phyloP scores from a whole-genome alignment of 2,797 vertebrate genomes.

The Lerista edwardsae region DNA sequence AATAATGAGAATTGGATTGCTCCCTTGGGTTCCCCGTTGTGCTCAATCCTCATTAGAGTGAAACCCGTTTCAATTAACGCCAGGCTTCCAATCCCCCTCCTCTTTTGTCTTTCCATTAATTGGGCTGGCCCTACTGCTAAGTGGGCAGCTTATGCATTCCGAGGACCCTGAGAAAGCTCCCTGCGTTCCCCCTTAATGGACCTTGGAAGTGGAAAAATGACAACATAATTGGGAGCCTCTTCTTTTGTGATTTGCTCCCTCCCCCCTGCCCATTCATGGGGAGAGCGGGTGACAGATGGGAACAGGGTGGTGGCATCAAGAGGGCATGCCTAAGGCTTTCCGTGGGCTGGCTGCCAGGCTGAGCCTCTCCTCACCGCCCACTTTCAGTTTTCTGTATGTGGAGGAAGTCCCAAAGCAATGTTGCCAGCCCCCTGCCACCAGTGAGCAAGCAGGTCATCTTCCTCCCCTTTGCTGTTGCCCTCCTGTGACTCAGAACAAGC shows the following conservation, averaged over 20 bases:
- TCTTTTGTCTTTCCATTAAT: conserved; percentile 78
- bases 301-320: conserved; percentile 81
- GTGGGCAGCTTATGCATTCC: conserved; percentile 86
- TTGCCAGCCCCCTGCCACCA: too few relatives aligned
- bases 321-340: conserved; percentile 84
- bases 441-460: not conserved
- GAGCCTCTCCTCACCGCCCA: conserved; percentile 16
- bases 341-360: conserved; percentile 77
- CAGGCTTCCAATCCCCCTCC: conserved; percentile 38
- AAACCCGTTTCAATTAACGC: conserved; percentile 70
- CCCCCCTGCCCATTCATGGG: conserved; percentile 81
- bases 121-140: conserved; percentile 82
- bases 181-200: conserved; percentile 75
- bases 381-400: not conserved
- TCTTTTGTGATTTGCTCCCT: conserved; percentile 80
- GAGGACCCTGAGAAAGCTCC: conserved; percentile 78
- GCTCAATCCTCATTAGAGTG: conserved; percentile 67
- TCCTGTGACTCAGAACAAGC: conserved; percentile 78
- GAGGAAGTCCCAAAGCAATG: not conserved
- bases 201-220: conserved; percentile 83
- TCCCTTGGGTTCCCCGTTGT: conserved; percentile 54
- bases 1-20: conserved; percentile 56
- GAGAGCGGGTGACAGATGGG: conserved; percentile 86
- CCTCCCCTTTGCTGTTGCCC: conserved; percentile 76
- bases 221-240: conserved; percentile 85